Conservation (phyloP, 1,140 invertebrate genomes). For the Drosophila repletoides region DNA sequence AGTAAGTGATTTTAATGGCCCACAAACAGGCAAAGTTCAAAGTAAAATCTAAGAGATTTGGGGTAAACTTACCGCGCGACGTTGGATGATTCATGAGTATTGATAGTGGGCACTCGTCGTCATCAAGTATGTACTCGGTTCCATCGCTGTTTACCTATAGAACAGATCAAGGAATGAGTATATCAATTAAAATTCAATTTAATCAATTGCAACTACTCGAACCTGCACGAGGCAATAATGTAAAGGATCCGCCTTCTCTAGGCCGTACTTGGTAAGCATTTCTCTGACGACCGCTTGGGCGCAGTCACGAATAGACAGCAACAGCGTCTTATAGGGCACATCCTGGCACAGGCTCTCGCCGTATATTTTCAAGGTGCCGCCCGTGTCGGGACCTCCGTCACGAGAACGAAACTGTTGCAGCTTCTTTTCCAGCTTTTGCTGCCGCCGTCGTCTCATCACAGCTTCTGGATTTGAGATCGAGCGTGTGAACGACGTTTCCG, state of each 20-base stretch:
- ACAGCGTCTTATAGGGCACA: constrained; percentile 98
- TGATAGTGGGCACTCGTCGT: constrained; percentile 97
- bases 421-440: constrained; percentile 98
- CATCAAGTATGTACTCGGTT: constrained; percentile 96
- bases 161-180: constrained; percentile 16
- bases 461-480: constrained; percentile 99
- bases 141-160: constrained; percentile 88
- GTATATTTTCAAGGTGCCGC: constrained; percentile 99
- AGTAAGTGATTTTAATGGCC: constrained; percentile 67
- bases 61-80: constrained; percentile 88
- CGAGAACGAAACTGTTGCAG: constrained; percentile 97
- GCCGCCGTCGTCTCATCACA: constrained; percentile 97
- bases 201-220: constrained; percentile 30
- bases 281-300: constrained; percentile 96
- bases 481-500: constrained; percentile 98
- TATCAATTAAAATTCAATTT: background rate
- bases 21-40: constrained; percentile 38
- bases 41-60: background rate
- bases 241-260: constrained; percentile 93
- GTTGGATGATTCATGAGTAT: constrained; percentile 96
- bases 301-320: constrained; percentile 96
- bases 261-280: constrained; percentile 98
- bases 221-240: constrained; percentile 98
- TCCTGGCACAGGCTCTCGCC: constrained; percentile 97
- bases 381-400: constrained; percentile 94